Percentiles rank a stretch among this genome's conserved stretches.
phyloP scores from a whole-genome alignment of 2,113 vertebrate genomes.

The Meleagris gallopavo region DNA sequence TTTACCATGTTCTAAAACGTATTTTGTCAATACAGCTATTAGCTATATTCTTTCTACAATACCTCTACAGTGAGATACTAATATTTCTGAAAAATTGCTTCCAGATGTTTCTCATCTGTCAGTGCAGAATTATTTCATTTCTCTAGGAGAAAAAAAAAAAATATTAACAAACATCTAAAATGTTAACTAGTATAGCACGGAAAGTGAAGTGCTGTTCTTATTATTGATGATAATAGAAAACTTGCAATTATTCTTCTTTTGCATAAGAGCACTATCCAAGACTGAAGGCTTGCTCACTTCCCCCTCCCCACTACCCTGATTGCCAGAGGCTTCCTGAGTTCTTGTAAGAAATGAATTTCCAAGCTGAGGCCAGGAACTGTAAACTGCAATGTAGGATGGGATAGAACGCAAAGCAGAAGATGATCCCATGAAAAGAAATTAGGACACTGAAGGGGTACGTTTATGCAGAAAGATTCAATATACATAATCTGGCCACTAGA shows the following conservation, averaged over 20 bases:
- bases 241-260: not conserved
- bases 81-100: not conserved
- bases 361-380: not conserved
- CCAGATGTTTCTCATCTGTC: not conserved
- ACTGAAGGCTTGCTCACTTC: not conserved
- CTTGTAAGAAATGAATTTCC: not conserved
- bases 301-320: not conserved
- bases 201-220: not conserved
- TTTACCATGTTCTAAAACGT: not conserved
- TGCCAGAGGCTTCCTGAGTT: not conserved
- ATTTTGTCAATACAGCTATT: not conserved
- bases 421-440: not conserved
- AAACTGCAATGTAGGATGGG: not conserved
- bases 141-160: not conserved
- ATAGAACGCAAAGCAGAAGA: constrained; percentile 1
- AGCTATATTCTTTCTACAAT: not conserved
- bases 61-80: not conserved
- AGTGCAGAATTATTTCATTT: not conserved
- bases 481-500: not conserved
- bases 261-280: not conserved
- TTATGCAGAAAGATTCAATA: not conserved
- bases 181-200: not conserved
- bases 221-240: not conserved
- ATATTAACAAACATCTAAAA: not conserved
- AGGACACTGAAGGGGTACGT: not conserved